Base-by-base conservation (phyloP, 2,797 vertebrate species). In the Malurus leucopterus region DNA sequence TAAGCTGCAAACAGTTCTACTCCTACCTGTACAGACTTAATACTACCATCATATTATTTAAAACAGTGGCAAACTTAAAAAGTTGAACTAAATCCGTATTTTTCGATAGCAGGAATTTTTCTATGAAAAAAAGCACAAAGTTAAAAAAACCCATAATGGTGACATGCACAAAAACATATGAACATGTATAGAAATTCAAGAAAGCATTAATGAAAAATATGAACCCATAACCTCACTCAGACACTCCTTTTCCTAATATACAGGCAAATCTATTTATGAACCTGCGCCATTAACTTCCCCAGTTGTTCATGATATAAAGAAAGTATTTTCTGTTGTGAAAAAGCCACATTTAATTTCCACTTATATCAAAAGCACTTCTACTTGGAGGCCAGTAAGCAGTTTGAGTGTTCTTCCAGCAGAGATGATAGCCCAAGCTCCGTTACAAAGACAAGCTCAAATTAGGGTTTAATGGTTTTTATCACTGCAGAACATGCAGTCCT, bases 141-240 rank as follows among this genome's bases (percentile, higher is more conserved):
- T 21, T 41, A 17, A 71, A 71, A 85, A 36, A 36, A 46, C 21
- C 0, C 5, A 3, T 32, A 20, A 22, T 1, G 1, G 21, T n/a
- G 10, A 38, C 2, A 11, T 13, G 15, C 19, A 76, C 8, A 68
- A 64, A 68, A 2, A 5, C 5, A 5, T 32, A 22, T 1, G 3
- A 34, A 51, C 46, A 9, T 7, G 2, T 32, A 26, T 5, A 50
- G 26, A 57, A 76, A 69, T 30, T 53, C 8, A 69, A 40, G 12
- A 47, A 58, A 71, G 46, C 8, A 23, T n/a, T 57, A 8, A 57
- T 34, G n/a, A 49, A 88, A 72, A 41, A 22, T 47, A 13, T 58
- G 62, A 49, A 65, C 5, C 46, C 27, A 59, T 6, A 27, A 26
- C 13, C 9, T 63, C 50, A 68, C n/a, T 61, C 24, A 32, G 38